Evolutionary conservation across 1,140 invertebrate species (phyloP).

Genomic region (Zelostemma sp.): DNA sequence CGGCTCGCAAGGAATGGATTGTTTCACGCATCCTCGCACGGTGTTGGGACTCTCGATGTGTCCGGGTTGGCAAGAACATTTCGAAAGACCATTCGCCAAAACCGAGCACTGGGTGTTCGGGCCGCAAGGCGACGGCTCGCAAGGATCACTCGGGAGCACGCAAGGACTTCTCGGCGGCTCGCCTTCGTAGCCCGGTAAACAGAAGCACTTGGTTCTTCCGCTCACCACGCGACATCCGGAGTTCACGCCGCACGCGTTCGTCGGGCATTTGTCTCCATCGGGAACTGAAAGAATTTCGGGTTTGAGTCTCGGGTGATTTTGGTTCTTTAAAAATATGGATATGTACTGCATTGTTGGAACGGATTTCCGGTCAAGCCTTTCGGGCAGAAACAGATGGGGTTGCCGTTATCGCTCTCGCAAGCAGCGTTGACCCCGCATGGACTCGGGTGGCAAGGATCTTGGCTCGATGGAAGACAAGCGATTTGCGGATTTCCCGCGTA

Average conservation of each 20-base stretch:
- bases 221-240: conserved; percentile 82
- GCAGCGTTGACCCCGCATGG: conserved; percentile 87
- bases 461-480: conserved; percentile 75
- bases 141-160: conserved; percentile 76
- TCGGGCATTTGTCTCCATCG: conserved; percentile 85
- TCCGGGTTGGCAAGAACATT: conserved; percentile 87
- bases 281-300: conserved; percentile 77
- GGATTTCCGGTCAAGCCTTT: conserved; percentile 76
- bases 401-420: conserved; percentile 87
- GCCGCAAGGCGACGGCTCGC: conserved; percentile 84
- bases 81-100: conserved; percentile 87
- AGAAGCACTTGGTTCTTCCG: conserved; percentile 83
- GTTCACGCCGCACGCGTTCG: conserved; percentile 87
- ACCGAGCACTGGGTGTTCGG: conserved; percentile 82
- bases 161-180: conserved; percentile 79
- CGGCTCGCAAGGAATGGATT: conserved; percentile 83
- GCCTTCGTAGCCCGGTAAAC: conserved; percentile 89
- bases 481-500: conserved; percentile 85
- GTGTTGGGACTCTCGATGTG: conserved; percentile 90
- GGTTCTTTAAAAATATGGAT: conserved; percentile 20
- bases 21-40: conserved; percentile 84
- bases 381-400: conserved; percentile 80
- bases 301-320: no score
- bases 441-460: conserved; percentile 84
- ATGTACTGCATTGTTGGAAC: conserved; percentile 86